Conservation (phyloP, 2,888 invertebrate species). For the Coecobrya sp. region DNA sequence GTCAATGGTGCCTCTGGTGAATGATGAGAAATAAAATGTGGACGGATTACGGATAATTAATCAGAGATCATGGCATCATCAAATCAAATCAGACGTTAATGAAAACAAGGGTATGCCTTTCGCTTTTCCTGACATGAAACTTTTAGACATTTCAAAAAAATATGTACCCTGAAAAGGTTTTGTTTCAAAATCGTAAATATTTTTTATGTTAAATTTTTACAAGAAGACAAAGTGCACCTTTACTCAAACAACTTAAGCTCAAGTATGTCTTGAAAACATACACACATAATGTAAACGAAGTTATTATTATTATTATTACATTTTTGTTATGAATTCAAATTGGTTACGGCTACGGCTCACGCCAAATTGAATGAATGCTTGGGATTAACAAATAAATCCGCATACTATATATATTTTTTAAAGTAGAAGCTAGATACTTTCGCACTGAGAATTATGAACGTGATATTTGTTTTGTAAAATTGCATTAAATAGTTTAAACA, state of each 20-base stretch:
- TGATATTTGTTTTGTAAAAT: slow-evolving; percentile 41
- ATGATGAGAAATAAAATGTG: neutral
- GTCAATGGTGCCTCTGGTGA: neutral
- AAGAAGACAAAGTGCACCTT: neutral
- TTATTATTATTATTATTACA: neutral
- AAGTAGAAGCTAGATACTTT: neutral
- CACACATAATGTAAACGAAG: neutral
- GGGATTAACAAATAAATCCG: neutral
- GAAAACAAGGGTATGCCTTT: neutral
- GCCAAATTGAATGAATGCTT: neutral
- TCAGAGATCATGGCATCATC: neutral
- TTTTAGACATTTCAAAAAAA: neutral
- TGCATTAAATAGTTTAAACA: neutral
- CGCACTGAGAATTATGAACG: neutral
- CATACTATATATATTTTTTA: neutral
- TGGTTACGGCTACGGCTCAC: neutral
- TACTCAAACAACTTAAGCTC: neutral
- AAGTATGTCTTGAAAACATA: no score
- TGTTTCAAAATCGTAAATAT: neutral
- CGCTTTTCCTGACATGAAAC: neutral
- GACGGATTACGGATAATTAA: neutral
- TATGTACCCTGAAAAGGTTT: neutral
- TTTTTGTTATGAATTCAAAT: neutral
- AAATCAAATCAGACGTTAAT: neutral
- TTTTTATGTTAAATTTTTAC: neutral